Percentiles rank a stretch among this genome's conserved stretches.
Evolutionary conservation across 2,888 invertebrate genomes (phyloP).

Genomic region (Aricia artaxerxes): DNA sequence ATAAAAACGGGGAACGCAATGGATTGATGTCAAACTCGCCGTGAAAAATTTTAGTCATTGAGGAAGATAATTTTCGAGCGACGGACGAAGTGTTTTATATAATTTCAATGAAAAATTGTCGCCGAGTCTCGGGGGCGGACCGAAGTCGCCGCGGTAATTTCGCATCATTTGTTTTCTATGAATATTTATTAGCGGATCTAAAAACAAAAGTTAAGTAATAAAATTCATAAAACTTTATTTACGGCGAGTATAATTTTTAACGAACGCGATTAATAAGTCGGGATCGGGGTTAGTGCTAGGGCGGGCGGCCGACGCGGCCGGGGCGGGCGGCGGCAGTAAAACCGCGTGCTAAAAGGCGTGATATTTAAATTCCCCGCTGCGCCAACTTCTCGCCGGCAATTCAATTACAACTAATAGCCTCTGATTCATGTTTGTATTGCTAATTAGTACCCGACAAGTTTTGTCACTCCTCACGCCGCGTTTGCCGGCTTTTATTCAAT

Average conservation of each 20-base stretch:
- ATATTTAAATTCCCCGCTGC: slow-evolving; percentile 76
- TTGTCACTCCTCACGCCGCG: slow-evolving; percentile 73
- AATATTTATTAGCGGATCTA: slow-evolving; percentile 68
- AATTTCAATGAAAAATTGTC: slow-evolving; percentile 69
- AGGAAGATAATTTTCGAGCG: slow-evolving; percentile 72
- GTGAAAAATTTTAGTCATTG: slow-evolving; percentile 77
- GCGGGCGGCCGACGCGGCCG: slow-evolving; percentile 27
- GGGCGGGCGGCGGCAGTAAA: slow-evolving; percentile 52
- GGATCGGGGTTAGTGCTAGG: slow-evolving; percentile 42
- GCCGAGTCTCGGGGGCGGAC: slow-evolving; percentile 51
- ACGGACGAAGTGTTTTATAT: slow-evolving; percentile 67
- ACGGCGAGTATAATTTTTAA: slow-evolving; percentile 11
- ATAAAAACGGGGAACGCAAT: slow-evolving; percentile 73
- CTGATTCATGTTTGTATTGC: slow-evolving; percentile 81
- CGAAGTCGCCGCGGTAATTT: slow-evolving; percentile 60
- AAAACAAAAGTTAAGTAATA: slow-evolving; percentile 55
- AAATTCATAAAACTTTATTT: slow-evolving; percentile 25
- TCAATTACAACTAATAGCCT: slow-evolving; percentile 80
- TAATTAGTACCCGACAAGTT: slow-evolving; percentile 79
- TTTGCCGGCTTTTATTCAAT: slow-evolving; percentile 62
- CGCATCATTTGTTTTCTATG: slow-evolving; percentile 69
- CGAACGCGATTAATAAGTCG: slow-evolving; percentile 21
- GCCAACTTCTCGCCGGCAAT: slow-evolving; percentile 74
- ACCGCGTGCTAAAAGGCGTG: slow-evolving; percentile 63
- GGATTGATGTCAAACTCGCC: slow-evolving; percentile 77